Conservation (phyloP, 2,797 vertebrate species). For the Danio aesculapii region DNA sequence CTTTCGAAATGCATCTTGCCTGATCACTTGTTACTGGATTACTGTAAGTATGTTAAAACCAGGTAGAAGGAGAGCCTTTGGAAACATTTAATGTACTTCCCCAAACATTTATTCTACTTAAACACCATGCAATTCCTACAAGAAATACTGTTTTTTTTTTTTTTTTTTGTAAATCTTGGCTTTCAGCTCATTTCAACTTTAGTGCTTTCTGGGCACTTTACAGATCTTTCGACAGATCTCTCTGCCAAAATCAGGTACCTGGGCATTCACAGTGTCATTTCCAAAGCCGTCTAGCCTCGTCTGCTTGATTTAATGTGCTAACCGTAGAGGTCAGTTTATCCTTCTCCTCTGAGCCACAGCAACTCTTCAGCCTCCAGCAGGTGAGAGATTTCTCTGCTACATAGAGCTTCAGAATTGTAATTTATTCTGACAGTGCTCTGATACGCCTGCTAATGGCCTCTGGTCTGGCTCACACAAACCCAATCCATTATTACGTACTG, state of each 20-base stretch:
- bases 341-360: conserved; percentile 30
- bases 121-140: no score
- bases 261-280: not conserved
- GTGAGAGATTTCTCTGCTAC: conserved; percentile 14
- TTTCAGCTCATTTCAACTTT: no score
- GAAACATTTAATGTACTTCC: no score
- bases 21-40: no score
- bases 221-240: not conserved
- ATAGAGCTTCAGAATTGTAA: conserved; percentile 34
- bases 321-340: conserved; percentile 49
- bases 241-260: not conserved
- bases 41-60: no score
- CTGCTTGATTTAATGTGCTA: conserved; percentile 27
- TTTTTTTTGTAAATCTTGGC: no score
- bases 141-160: no score
- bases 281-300: not conserved
- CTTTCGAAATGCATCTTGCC: no score
- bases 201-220: not conserved
- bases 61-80: no score
- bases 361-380: conserved; percentile 43
- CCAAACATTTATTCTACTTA: no score
- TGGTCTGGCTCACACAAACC: conserved; percentile 52
- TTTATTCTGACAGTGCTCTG: conserved; percentile 58
- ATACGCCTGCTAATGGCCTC: conserved; percentile 60
- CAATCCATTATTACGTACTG: conserved; percentile 63